phyloP scores from a whole-genome alignment of 92 coral and sea anemone genomes.

The Paragorgia papillata region DNA sequence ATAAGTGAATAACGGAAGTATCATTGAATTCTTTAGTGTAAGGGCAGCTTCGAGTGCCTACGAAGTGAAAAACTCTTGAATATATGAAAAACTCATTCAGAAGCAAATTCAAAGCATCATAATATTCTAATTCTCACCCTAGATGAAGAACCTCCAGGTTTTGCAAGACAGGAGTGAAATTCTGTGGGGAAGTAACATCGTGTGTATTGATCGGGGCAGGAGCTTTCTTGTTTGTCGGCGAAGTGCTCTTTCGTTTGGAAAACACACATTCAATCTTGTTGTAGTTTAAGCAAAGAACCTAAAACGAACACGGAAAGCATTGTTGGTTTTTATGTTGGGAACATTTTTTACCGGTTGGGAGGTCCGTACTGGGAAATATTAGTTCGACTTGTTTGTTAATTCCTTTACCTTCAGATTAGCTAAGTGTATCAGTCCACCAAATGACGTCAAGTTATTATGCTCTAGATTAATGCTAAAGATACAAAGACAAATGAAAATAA shows the following conservation, averaged over 20 bases:
- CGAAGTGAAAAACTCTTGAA: no score
- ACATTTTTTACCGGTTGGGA: background rate
- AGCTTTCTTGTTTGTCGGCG: conserved; percentile 76
- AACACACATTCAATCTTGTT: conserved; percentile 88
- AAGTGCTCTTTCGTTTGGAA: conserved; percentile 75
- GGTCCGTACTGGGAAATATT: no score
- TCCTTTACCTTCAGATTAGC: conserved; percentile 72
- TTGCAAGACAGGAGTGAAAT: conserved; percentile 77
- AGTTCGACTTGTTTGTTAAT: no score
- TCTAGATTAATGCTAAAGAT: conserved; percentile 82
- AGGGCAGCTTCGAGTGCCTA: no score
- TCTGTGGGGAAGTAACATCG: conserved; percentile 84
- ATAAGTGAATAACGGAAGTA: no score
- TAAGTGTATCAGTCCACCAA: conserved; percentile 89
- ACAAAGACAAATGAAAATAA: background rate
- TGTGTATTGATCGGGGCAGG: conserved; percentile 36
- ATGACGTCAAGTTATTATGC: conserved; percentile 89
- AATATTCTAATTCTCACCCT: conserved; percentile 67
- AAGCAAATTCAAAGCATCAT: no score
- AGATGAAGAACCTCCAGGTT: conserved; percentile 92
- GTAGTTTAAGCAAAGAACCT: conserved; percentile 93
- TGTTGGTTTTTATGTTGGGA: background rate
- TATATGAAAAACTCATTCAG: no score
- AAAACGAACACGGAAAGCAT: background rate
- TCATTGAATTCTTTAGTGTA: no score